phyloP scores from a whole-genome alignment of 2,888 invertebrate genomes.

The Pristionchus arcanus region DNA sequence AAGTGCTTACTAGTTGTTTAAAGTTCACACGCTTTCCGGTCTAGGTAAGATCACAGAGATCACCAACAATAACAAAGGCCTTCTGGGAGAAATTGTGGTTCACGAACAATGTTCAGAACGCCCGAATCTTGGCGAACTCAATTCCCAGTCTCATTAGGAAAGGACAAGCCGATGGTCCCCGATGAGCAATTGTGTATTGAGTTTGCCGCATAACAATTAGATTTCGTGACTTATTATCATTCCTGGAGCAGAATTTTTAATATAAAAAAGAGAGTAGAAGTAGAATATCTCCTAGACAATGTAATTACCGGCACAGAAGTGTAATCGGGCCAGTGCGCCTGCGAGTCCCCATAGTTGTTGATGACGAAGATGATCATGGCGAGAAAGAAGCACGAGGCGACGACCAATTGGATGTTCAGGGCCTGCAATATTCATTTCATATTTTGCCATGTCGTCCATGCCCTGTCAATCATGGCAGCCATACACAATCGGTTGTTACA shows the following conservation, averaged over 20 bases:
- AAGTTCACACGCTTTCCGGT: too few relatives aligned
- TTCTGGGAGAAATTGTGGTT: neutral
- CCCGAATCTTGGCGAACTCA: neutral
- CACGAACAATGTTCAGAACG: neutral
- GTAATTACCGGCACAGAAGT: conserved; percentile 1
- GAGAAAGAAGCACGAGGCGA: conserved; percentile 33
- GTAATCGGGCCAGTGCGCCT: conserved; percentile 13
- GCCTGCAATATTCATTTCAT: conserved; percentile 22
- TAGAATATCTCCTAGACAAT: too few relatives aligned
- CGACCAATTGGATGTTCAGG: conserved; percentile 27
- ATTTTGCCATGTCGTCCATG: too few relatives aligned
- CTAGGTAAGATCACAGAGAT: neutral
- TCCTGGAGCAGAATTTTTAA: neutral
- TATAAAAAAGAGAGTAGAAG: too few relatives aligned
- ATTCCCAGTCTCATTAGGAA: neutral
- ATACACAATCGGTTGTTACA: too few relatives aligned
- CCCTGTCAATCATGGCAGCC: too few relatives aligned
- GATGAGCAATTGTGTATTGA: too few relatives aligned
- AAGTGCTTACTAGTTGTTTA: neutral
- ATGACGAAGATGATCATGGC: conserved; percentile 41
- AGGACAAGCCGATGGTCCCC: too few relatives aligned
- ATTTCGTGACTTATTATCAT: neutral
- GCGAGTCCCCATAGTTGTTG: neutral
- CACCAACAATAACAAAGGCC: neutral
- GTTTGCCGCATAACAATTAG: too few relatives aligned